Base-by-base conservation (phyloP, 2,888 invertebrate species). In the Ecdyonurus torrentis region DNA sequence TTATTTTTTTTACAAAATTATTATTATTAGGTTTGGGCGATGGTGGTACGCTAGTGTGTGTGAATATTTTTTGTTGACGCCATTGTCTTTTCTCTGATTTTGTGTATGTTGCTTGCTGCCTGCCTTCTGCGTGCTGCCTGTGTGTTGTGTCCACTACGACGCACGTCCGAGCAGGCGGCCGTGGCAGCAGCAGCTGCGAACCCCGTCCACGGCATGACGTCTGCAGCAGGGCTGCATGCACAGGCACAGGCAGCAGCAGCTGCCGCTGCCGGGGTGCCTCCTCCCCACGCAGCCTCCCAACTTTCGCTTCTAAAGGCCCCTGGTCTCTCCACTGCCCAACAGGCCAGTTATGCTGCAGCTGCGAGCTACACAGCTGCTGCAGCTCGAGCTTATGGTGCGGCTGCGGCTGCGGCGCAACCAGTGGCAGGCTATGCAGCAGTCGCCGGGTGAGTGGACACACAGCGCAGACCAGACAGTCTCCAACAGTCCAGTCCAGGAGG, bases 341-440 rank as follows among this genome's bases (percentile, higher is more conserved):
- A 91, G 81, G 87, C 87, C 68, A 87, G 87, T 70, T 90, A 91
- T 73, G 89, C 91, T 73, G 89, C 89, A 66, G 91, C 91, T 70
- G 90, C 89, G 63, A 87, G 88, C 67, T 90, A 90, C 77, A 89
- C 90, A 73, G 89, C 89, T 66, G 90, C 89, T 50, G 90, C 90
- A 68, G 89, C 89, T 68, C 81, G 89, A 69, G 90, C 89, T 68
- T 88, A 87, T 70, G 85, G 86, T 69, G 88, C 87, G 65, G 85
- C 83, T 68, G 87, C 89, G 68, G 87, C 89, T 66, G 83, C 83
- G 67, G 82, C 81, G 71, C 82, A 83, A 77, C 85, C 78, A 67
- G 86, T 87, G 68, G 84, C 86, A 69, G 87, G 86, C 71, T 85
- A 84, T 73, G 84, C 84, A 70, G 81, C 84, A 69, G 84, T 85